Evolutionary conservation across 2,113 vertebrate species (phyloP).

Genomic region (Thamnophis sirtalis): DNA sequence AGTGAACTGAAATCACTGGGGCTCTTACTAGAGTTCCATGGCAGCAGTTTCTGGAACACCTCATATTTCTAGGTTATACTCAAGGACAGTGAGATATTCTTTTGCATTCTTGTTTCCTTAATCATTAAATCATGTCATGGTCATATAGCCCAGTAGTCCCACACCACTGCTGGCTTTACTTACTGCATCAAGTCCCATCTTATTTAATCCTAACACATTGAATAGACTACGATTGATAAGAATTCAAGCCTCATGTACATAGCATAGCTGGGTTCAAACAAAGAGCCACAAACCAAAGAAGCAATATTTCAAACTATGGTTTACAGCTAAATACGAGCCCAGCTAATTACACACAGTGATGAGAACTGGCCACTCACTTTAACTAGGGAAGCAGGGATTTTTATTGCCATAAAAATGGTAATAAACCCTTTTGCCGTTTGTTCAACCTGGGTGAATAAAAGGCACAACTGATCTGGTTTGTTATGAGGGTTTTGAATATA

Average conservation of each 20-base stretch:
- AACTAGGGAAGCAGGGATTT: not conserved
- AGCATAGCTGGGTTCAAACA: not conserved
- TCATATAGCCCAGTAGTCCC: not conserved
- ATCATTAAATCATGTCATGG: not conserved
- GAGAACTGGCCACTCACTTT: not conserved
- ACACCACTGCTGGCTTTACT: not conserved
- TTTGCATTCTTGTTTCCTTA: not conserved
- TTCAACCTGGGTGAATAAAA: not conserved
- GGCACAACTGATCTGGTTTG: not conserved
- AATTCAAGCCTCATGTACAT: not conserved
- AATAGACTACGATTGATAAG: not conserved
- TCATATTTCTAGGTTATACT: not conserved
- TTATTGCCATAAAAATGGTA: not conserved
- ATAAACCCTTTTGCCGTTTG: not conserved
- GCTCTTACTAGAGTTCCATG: not conserved
- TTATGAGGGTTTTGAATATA: slow-evolving; percentile 15
- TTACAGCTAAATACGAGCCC: not conserved
- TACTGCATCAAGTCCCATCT: not conserved
- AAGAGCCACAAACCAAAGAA: not conserved
- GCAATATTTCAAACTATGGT: not conserved
- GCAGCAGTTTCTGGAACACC: not conserved
- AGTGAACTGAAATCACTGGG: not conserved
- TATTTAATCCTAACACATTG: not conserved
- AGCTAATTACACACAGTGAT: not conserved
- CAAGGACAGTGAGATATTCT: not conserved